Base-by-base conservation (phyloP, 2,113 vertebrate species). In the Plectropomus leopardus region DNA sequence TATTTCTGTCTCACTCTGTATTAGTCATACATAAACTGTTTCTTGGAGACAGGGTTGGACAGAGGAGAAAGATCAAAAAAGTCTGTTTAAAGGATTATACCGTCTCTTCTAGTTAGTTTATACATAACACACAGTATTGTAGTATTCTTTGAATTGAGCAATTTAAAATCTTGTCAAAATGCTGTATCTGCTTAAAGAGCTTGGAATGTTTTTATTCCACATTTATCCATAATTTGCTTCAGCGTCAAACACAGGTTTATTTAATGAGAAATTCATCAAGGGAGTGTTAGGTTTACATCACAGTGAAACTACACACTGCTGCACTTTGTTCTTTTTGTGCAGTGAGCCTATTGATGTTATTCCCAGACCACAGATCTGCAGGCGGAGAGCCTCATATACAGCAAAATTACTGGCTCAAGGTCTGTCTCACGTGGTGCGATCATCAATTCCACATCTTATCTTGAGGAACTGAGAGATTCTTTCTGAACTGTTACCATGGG, bases 391-490 rank as follows among this genome's bases (percentile, higher is more conserved):
- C 59, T 84, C 48, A 69, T 42, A 74, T 48, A n/a, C 2, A 2
- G 57, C 47, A 70, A 78, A 78, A 81, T 58, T 44, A 76, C 47
- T 59, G 65, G 57, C 76, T 78, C 70, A 53, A 47, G 77, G 72
- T 80, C 64, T 75, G 60, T 28, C 74, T 78, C 72, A 17, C 36
- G 64, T 9, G 23, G 65, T 1, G 17, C 45, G 1, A 64, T 80
- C 76, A 72, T 83, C 78, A 79, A 79, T 86, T 82, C 47, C 34
- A 36, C 51, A 64, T 76, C 57, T 86, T 28, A 76, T n/a, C 73
- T 87, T 24, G 1, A 67, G 64, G 71, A 88, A 84, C 60, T 51
- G 26, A 59, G 14, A 32, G 11, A 66, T 69, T 80, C 11, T 86
- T 79, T 86, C 55, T 58, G 50, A 88, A 68, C 58, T 67, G 36